These are phyloP conservation scores for Agelastica alni DNA, from an alignment of 2,888 invertebrate species.

Conservation along the genomic window DNA sequence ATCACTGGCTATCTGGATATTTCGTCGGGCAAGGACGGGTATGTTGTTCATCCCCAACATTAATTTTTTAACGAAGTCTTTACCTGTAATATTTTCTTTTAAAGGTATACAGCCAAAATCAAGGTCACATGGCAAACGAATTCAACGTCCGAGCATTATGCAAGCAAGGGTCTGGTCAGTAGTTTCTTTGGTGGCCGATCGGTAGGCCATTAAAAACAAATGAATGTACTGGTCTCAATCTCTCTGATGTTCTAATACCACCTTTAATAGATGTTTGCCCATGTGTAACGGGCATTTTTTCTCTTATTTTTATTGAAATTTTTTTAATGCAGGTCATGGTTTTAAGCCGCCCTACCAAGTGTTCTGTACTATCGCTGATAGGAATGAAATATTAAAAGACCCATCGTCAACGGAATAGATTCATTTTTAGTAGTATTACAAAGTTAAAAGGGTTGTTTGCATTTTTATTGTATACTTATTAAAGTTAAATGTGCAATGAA, in stretches of 20 bases:
- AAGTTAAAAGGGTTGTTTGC: too few species aligned
- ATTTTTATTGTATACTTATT: too few species aligned
- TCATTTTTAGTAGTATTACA: too few species aligned
- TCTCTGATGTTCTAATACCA: not conserved
- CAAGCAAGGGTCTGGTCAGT: constrained; percentile 19
- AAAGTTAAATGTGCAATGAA: too few species aligned
- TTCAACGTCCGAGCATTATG: not conserved
- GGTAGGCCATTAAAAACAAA: constrained; percentile 9
- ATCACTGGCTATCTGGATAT: constrained; percentile 8
- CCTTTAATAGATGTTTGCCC: not conserved
- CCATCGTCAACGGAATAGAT: too few species aligned
- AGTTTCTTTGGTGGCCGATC: constrained; percentile 15
- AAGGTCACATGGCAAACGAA: not conserved
- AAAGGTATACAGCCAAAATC: not conserved
- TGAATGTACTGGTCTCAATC: not conserved
- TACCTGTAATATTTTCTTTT: not conserved
- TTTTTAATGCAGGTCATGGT: too few species aligned
- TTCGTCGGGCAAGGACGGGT: not conserved
- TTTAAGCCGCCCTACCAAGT: too few species aligned
- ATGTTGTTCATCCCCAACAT: not conserved
- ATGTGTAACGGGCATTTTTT: too few species aligned
- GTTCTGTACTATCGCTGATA: too few species aligned
- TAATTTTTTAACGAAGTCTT: not conserved
- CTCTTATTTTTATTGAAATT: too few species aligned
- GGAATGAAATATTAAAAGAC: too few species aligned